A percentile compares a stretch with the other conserved stretches of the same genome.
Conservation (phyloP, 2,113 vertebrate species). For the Perognathus longimembris region DNA sequence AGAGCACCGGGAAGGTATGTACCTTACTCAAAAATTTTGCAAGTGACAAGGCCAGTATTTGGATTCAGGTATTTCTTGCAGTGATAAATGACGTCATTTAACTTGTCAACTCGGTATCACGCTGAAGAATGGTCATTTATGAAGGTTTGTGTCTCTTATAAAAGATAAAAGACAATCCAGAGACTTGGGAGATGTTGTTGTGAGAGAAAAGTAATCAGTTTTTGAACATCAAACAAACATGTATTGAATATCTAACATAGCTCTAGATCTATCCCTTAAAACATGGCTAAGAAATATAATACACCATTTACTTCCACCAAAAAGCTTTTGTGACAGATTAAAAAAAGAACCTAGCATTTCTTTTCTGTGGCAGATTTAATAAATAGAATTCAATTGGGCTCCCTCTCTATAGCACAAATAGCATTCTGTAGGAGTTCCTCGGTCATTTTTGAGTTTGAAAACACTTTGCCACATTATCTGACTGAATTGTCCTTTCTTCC, state of each 20-base stretch:
- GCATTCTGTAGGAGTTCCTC: not conserved
- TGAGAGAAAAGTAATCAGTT: not conserved
- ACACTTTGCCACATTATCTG: not conserved
- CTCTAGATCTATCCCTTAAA: not conserved
- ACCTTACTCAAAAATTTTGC: not conserved
- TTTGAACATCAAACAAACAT: not conserved
- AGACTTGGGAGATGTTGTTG: not conserved
- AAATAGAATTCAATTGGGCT: not conserved
- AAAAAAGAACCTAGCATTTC: slow-evolving; percentile 4
- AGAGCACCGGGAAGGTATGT: not conserved
- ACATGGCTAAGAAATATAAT: not conserved
- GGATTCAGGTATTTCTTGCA: not conserved
- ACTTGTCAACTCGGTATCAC: not conserved
- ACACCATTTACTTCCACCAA: not conserved
- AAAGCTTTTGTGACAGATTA: not conserved
- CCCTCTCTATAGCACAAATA: not conserved
- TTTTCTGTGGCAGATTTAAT: not conserved
- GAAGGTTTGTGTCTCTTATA: not conserved
- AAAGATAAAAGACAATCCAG: not conserved
- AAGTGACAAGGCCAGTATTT: not conserved
- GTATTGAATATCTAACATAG: not conserved
- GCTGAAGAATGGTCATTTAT: slow-evolving; percentile 39
- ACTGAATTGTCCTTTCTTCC: not conserved
- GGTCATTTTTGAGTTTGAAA: not conserved
- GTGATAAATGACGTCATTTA: not conserved